Conservation (phyloP, 1,140 invertebrate genomes). For the Cyphomyrmex costatus region DNA sequence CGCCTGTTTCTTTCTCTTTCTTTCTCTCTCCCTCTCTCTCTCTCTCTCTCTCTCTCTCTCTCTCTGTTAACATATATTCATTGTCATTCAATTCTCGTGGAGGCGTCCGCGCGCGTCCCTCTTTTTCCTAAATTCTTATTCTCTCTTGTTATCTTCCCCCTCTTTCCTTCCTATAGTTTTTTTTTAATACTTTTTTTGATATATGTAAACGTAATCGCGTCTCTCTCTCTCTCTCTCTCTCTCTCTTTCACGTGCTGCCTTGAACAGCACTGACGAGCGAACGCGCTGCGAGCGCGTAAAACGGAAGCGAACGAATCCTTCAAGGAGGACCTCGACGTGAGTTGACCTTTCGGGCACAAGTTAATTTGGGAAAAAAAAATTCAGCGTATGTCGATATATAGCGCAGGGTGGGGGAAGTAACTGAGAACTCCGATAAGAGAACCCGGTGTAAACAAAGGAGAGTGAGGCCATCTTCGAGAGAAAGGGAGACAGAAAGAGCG, state of each 20-base stretch:
- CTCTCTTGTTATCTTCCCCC: neutral
- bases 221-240: too few species aligned
- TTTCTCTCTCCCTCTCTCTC: constrained; percentile 1
- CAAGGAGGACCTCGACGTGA: constrained; percentile 6
- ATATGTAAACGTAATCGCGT: constrained; percentile 38
- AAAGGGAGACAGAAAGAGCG: constrained; percentile 30
- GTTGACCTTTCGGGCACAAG: constrained; percentile 42
- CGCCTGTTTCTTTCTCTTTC: constrained; percentile 1
- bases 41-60: neutral
- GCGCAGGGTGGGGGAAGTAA: constrained; percentile 25
- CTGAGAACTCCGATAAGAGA: constrained; percentile 55
- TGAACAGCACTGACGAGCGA: neutral
- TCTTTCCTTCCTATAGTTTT: neutral
- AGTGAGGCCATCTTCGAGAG: constrained; percentile 17
- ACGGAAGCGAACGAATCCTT: constrained; percentile 32
- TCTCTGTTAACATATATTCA: neutral
- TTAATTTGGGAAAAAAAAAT: constrained; percentile 8
- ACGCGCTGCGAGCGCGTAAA: constrained; percentile 24
- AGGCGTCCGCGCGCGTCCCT: neutral
- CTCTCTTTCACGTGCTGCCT: neutral
- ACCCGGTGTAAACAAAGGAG: constrained; percentile 46
- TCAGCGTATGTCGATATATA: neutral
- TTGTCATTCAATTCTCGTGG: constrained; percentile 26
- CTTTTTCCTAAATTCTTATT: neutral
- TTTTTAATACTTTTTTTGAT: constrained; percentile 31